phyloP scores from a whole-genome alignment of 2,888 invertebrate genomes.

The Leucania comma region DNA sequence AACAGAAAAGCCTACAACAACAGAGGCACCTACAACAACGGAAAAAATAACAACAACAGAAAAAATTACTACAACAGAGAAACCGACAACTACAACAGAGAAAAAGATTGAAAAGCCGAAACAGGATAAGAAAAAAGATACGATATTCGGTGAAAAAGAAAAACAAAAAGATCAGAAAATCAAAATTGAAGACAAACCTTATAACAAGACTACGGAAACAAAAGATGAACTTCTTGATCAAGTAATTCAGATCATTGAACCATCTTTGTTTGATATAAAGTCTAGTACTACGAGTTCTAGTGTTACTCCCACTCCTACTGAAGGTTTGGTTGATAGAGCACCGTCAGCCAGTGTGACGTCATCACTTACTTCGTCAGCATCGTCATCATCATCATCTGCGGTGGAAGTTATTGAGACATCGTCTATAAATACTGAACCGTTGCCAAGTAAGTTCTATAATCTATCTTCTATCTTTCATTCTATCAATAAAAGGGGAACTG shows the following conservation, averaged over 20 bases:
- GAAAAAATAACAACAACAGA: conserved; percentile 64
- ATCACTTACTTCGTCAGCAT: conserved; percentile 37
- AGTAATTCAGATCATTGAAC: conserved; percentile 77
- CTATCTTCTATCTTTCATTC: no score
- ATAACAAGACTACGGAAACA: conserved; percentile 69
- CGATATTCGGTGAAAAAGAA: conserved; percentile 75
- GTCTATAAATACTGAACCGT: conserved; percentile 80
- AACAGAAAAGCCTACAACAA: conserved; percentile 64
- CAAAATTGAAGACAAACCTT: conserved; percentile 75
- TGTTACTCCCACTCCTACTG: conserved; percentile 82
- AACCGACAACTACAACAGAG: conserved; percentile 66
- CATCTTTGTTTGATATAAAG: conserved; percentile 76
- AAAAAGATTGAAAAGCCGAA: conserved; percentile 74
- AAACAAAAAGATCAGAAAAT: conserved; percentile 74
- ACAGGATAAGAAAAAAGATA: conserved; percentile 84
- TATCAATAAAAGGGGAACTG: no score
- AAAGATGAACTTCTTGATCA: conserved; percentile 76
- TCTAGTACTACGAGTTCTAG: conserved; percentile 62
- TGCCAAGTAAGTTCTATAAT: conserved; percentile 76
- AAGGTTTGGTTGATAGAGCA: conserved; percentile 75
- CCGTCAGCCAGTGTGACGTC: conserved; percentile 67
- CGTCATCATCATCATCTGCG: conserved; percentile 8
- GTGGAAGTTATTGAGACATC: conserved; percentile 73
- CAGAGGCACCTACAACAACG: conserved; percentile 68
- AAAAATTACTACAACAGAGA: conserved; percentile 65